Base-by-base conservation (phyloP, 1,140 invertebrate species). In the Hyles vespertilio region DNA sequence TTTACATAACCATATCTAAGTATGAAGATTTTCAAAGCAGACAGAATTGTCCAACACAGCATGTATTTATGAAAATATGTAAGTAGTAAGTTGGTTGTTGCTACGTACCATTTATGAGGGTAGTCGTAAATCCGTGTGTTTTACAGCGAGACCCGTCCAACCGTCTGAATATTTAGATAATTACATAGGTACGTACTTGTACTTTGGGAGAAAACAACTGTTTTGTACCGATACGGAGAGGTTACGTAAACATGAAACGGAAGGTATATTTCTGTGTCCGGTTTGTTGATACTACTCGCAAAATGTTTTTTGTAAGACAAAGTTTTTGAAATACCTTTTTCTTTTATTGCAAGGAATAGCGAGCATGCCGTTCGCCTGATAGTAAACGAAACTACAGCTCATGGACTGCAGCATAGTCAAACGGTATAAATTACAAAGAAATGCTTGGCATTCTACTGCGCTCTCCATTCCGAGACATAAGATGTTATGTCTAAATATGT, bases 81-180 rank as follows among this genome's bases (percentile, higher is more conserved):
- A 10, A 11, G 53, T 44, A 56, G 56, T 59, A 59, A 52, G 51
- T 34, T 51, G 57, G 53, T 64, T 58, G 57, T 52, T 49, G 58
- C 53, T 50, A 53, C 53, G 57, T 51, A 56, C 62, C 49, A 57
- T 54, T 72, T 72, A 69, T 62, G 64, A 58, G 48, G 52, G 51
- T 45, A 36, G 61, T 62, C 58, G 57, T 72, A 72, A 72, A 67
- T 64, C 65, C 45, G 54, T 43, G 34, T 58, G 62, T 62, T 72
- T 72, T 72, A 72, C 62, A 61, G 48, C 55, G 45, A 51, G 56
- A 36, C 47, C 63, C 48, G 51, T n/a, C 49, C 51, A 22, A 32
- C 58, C 47, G 61, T 64, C 67, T 72, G 67, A 67, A 72, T 69
- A 69, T 69, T 69, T 69, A 69, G 60, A 69, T 69, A 69, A 69